phyloP scores from a whole-genome alignment of 2,797 vertebrate genomes.

The Labeo calbasu region DNA sequence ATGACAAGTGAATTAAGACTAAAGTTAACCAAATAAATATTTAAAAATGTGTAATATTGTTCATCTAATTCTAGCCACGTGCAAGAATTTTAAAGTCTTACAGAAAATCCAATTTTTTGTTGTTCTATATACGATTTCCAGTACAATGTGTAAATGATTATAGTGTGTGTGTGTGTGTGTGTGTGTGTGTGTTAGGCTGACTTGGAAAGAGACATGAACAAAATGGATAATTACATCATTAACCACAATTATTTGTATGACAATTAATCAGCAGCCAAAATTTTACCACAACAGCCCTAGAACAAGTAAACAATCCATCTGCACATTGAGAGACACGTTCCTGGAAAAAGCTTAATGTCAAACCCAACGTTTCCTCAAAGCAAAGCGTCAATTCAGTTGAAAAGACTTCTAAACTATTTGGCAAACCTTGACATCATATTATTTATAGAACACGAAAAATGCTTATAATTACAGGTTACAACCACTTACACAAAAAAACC shows the following conservation, averaged over 20 bases:
- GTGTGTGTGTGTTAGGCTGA: no score
- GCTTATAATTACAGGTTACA: constrained; percentile 6
- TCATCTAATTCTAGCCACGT: neutral
- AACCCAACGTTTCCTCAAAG: neutral
- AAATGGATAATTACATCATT: neutral
- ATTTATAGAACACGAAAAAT: constrained; percentile 3
- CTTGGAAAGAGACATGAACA: neutral
- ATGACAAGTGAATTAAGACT: neutral
- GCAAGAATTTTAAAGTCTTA: neutral
- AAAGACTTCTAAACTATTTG: neutral
- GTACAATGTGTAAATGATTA: no score
- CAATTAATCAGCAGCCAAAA: neutral
- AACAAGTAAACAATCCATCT: neutral
- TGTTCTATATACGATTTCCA: neutral
- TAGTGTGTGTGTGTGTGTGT: no score
- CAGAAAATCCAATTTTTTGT: neutral
- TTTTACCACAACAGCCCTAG: neutral
- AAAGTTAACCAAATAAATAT: neutral
- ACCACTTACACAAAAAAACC: neutral
- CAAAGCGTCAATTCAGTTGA: neutral
- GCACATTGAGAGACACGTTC: neutral
- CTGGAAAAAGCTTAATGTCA: neutral
- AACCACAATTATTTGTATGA: neutral
- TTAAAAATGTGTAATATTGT: neutral
- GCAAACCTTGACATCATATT: neutral